Conservation (phyloP, 2,888 invertebrate species). For the Poecilobothrus nobilitatus region DNA sequence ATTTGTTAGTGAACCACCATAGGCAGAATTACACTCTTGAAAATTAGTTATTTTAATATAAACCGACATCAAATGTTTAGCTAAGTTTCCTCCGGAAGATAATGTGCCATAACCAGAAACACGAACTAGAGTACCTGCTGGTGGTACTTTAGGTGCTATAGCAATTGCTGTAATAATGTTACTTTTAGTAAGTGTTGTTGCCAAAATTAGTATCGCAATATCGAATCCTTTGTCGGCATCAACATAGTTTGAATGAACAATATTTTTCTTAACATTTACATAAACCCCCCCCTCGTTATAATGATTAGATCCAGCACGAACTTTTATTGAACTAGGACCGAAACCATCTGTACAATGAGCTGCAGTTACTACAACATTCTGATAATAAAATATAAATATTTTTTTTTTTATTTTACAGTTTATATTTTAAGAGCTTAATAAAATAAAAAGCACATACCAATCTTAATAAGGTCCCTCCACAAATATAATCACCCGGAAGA, state of each 20-base stretch:
- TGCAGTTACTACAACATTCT: not conserved
- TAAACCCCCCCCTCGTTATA: not conserved
- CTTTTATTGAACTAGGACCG: not conserved
- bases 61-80: constrained; percentile 27
- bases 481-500: not conserved
- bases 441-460: not conserved
- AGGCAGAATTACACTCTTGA: constrained; percentile 27
- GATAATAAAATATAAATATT: not conserved
- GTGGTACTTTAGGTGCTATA: constrained; percentile 28
- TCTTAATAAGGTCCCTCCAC: not conserved
- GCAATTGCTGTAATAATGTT: constrained; percentile 25
- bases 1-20: constrained; percentile 31
- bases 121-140: constrained; percentile 35
- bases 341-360: not conserved
- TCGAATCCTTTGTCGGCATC: not conserved
- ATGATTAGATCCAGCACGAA: not conserved
- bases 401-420: too few relatives aligned
- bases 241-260: not conserved
- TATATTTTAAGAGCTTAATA: too few relatives aligned
- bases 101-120: constrained; percentile 22
- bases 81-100: constrained; percentile 22
- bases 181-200: constrained; percentile 12
- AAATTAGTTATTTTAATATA: constrained; percentile 33
- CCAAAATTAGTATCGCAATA: not conserved
- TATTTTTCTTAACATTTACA: not conserved